Evolutionary conservation across 2,797 vertebrate genomes (phyloP), one percentile per base, ranked within the genome.

Genomic region (Poecile montanus): DNA sequence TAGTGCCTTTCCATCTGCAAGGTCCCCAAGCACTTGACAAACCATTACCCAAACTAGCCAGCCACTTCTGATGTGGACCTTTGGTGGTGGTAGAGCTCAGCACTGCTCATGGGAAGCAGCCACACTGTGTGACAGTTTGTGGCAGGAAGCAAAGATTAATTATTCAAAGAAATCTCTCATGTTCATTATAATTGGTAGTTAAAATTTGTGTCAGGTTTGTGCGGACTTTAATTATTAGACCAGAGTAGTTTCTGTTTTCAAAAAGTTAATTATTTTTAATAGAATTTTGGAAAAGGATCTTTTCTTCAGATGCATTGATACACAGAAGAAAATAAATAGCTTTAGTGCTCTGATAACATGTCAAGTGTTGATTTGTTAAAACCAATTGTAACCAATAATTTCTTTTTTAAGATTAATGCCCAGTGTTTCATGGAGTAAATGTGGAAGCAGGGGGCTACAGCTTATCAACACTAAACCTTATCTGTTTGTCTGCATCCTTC

Each of bases 11-110:
- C 85, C 67, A 50, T 74, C 42, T 50, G 47, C 65, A 85, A 26
- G 57, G 83, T 88, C 89, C 85, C 87, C 21, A 42, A 57, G 80
- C 67, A n/a, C 88, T 79, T 82, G 67, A 90, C 79, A 85, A 91
- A 57, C 80, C n/a, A 12, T 63, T 94, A 79, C 0, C 60, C 73
- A 70, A 81, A 76, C 44, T 27, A 60, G 57, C 13, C 66, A 25
- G 92, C 58, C 74, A 17, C 80, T 82, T 84, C 74, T 87, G 76
- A 45, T 62, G 11, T 23, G 67, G 60, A 42, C 74, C 63, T 81
- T 90, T 47, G 67, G 87, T 7, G 3, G 47, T 89, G 88, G 80
- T 26, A 30, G 66, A 75, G 77, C 22, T 1, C 47, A 36, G 74
- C 83, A 10, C 56, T 47, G 66, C 66, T 93, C 42, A 0, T 62